Evolutionary conservation across 2,888 invertebrate species (phyloP).

Genomic region (Monopis laevigella): DNA sequence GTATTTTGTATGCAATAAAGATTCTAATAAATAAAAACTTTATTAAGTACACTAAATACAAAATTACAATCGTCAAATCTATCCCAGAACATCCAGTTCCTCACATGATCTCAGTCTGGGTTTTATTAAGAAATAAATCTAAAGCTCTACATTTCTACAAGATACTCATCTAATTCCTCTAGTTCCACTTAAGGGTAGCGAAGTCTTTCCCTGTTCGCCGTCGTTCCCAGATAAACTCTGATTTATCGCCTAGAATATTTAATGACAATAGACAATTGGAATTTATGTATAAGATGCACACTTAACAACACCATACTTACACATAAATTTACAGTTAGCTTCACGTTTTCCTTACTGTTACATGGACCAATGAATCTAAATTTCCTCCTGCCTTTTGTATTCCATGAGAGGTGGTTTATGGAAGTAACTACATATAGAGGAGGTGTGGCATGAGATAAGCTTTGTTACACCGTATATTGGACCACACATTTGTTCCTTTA

Average conservation of each 20-base stretch:
- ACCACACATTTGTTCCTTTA: slow-evolving; percentile 10
- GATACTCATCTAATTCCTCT: no score
- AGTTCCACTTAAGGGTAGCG: no score
- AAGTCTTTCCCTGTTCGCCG: slow-evolving; percentile 47
- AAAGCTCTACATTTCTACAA: no score
- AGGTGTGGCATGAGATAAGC: slow-evolving; percentile 9
- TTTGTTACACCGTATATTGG: slow-evolving; percentile 8
- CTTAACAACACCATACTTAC: slow-evolving; percentile 44
- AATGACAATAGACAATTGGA: slow-evolving; percentile 62
- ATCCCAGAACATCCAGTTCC: no score
- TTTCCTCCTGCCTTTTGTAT: slow-evolving; percentile 40
- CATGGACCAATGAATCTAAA: slow-evolving; percentile 37
- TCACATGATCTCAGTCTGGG: no score
- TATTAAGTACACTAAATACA: no score
- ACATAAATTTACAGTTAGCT: slow-evolving; percentile 55
- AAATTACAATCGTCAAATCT: no score
- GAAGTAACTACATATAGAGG: not conserved
- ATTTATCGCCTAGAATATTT: slow-evolving; percentile 60
- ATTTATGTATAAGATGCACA: slow-evolving; percentile 55
- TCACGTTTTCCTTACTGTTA: slow-evolving; percentile 45
- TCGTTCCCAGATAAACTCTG: slow-evolving; percentile 54
- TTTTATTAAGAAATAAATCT: no score
- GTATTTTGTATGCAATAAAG: no score
- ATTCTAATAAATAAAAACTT: no score
- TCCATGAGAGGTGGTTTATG: slow-evolving; percentile 25